Evolutionary conservation across 2,113 vertebrate genomes (phyloP).

Genomic region (Ondatra zibethicus): DNA sequence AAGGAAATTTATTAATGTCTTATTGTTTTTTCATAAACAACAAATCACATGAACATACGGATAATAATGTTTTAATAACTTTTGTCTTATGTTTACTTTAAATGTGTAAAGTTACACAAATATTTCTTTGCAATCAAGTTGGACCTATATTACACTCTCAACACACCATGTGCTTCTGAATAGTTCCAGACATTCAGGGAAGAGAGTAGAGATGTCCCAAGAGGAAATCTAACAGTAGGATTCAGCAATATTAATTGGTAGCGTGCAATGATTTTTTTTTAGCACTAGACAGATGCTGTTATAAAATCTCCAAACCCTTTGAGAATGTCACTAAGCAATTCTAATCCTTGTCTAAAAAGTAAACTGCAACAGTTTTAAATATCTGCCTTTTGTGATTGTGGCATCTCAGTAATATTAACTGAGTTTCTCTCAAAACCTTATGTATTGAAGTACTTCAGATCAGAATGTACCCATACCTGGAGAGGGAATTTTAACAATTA

Average conservation of each 20-base stretch:
- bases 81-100: background rate
- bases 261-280: background rate
- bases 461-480: background rate
- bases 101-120: slow-evolving; percentile 17
- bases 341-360: background rate
- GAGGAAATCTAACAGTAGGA: background rate
- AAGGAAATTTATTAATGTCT: background rate
- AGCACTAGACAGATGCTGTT: background rate
- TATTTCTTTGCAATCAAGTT: background rate
- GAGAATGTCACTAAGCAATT: background rate
- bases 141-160: background rate
- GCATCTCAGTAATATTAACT: background rate
- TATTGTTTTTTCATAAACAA: background rate
- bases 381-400: background rate
- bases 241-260: background rate
- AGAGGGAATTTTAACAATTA: background rate
- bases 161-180: background rate
- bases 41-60: background rate
- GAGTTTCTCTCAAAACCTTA: background rate
- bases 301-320: background rate
- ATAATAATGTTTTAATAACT: background rate
- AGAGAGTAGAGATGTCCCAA: background rate
- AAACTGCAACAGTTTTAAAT: background rate
- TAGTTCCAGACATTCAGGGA: background rate
- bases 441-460: background rate